These are phyloP conservation scores for Fulica atra DNA, from an alignment of 2,113 vertebrate genomes.

Conservation along the genomic window DNA sequence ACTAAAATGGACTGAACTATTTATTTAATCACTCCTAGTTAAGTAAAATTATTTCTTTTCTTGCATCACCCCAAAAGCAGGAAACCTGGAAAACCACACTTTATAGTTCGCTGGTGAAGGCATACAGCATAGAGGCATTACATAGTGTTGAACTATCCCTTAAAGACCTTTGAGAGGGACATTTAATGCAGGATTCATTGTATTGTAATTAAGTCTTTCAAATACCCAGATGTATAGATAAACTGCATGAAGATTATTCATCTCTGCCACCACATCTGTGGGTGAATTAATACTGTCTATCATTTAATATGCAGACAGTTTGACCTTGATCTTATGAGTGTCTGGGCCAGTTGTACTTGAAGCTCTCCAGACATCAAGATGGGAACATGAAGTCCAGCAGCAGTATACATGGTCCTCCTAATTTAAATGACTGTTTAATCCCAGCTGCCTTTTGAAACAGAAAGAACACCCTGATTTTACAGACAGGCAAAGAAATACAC, in stretches of 20 bases:
- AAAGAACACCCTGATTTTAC: neutral
- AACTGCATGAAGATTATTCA: neutral
- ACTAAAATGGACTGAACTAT: neutral
- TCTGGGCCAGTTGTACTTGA: neutral
- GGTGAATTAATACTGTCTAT: neutral
- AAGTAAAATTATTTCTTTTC: neutral
- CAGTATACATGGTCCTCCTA: conserved; percentile 24
- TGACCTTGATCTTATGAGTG: conserved; percentile 52
- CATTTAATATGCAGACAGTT: conserved; percentile 21
- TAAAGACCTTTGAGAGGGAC: neutral
- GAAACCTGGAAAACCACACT: neutral
- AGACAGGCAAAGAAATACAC: neutral
- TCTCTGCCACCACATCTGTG: neutral
- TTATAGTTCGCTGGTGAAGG: neutral
- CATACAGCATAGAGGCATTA: neutral
- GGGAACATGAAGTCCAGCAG: conserved; percentile 11
- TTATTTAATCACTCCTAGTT: neutral
- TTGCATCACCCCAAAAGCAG: neutral
- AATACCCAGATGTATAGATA: neutral
- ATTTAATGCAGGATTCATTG: neutral
- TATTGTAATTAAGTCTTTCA: neutral
- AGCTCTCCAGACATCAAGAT: conserved; percentile 18
- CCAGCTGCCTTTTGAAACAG: neutral
- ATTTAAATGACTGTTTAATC: conserved; percentile 42
- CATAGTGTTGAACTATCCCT: neutral